A percentile compares a stretch with the other conserved stretches of the same genome.
Conservation (phyloP, 2,113 vertebrate species). For the Osmerus mordax region DNA sequence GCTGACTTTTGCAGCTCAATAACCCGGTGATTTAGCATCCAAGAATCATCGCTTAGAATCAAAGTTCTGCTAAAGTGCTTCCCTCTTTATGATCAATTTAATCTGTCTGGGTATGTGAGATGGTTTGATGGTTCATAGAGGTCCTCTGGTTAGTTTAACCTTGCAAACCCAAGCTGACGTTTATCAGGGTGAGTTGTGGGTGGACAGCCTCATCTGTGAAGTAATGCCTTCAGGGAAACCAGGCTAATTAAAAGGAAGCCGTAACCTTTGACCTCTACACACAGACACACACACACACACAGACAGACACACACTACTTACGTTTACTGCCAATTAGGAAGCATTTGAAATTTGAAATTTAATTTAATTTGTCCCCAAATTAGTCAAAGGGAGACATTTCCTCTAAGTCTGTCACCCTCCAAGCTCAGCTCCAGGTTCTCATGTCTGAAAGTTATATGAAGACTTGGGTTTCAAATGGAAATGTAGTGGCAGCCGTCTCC, state of each 20-base stretch:
- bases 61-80: not conserved
- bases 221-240: conserved; percentile 14
- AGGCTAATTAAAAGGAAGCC: conserved; percentile 34
- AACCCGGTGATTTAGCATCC: not conserved
- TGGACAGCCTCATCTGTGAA: not conserved
- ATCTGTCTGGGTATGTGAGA: not conserved
- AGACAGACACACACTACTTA: conserved; percentile 38
- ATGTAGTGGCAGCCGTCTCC: conserved; percentile 56
- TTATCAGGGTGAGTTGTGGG: not conserved
- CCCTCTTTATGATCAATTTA: not conserved
- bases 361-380: conserved; percentile 65
- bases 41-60: not conserved
- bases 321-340: conserved; percentile 69
- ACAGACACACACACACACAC: conserved; percentile 39
- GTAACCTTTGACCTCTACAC: conserved; percentile 47
- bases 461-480: conserved; percentile 60
- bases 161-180: not conserved
- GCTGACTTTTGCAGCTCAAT: not conserved
- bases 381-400: conserved; percentile 47
- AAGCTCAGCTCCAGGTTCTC: conserved; percentile 17
- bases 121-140: not conserved
- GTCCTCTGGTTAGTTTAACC: not conserved
- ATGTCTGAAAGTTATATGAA: conserved; percentile 44
- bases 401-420: conserved; percentile 23
- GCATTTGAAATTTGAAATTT: conserved; percentile 64